Evolutionary conservation across 2,888 invertebrate species (phyloP).

Genomic region (Dynastes hyllus): DNA sequence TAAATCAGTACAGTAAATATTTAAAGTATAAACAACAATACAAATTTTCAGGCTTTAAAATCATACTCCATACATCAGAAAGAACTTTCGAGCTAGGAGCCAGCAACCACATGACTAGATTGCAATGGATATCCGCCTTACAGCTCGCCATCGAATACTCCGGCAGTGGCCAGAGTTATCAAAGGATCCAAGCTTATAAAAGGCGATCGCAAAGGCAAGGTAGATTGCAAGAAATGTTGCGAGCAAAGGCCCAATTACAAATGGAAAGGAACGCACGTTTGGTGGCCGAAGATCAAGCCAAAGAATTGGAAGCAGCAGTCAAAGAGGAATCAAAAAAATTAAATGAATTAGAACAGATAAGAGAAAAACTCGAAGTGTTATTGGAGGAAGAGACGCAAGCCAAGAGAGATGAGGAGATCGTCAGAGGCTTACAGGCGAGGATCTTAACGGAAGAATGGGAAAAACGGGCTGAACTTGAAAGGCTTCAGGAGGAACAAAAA

Average conservation of each 20-base stretch:
- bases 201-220: conserved; percentile 73
- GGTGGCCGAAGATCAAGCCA: conserved; percentile 76
- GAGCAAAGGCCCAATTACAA: conserved; percentile 77
- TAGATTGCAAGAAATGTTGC: conserved; percentile 76
- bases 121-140: conserved; percentile 85
- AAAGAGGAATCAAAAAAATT: conserved; percentile 83
- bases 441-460: conserved; percentile 90
- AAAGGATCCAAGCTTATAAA: conserved; percentile 75
- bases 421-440: conserved; percentile 79
- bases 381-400: conserved; percentile 89
- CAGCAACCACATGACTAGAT: conserved; percentile 83
- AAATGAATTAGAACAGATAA: conserved; percentile 82
- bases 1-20: too few species aligned
- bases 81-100: conserved; percentile 83
- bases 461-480: conserved; percentile 85
- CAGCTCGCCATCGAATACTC: conserved; percentile 83
- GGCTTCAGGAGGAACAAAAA: conserved; percentile 85
- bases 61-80: conserved; percentile 81
- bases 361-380: conserved; percentile 80
- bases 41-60: conserved; percentile 71
- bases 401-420: conserved; percentile 88
- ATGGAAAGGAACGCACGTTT: conserved; percentile 78
- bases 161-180: conserved; percentile 81
- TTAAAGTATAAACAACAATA: neutral
- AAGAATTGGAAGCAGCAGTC: conserved; percentile 80